A percentile compares a stretch with the other conserved stretches of the same genome.
These are phyloP conservation scores for Synchiropus splendidus DNA, from an alignment of 2,113 vertebrate species.

Conservation along the genomic window DNA sequence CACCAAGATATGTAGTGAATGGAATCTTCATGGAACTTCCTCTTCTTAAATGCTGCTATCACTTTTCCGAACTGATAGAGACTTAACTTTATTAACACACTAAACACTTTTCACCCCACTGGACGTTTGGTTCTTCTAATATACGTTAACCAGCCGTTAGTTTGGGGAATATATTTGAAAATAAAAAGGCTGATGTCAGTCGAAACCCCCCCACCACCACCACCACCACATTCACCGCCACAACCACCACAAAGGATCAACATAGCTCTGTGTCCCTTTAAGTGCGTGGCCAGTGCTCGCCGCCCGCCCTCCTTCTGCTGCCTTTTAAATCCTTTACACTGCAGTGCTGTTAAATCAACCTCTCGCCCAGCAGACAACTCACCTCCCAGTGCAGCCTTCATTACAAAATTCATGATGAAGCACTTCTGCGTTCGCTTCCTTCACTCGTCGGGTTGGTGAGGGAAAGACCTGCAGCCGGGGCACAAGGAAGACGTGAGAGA, in stretches of 20 bases:
- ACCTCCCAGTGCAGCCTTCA: constrained; percentile 67
- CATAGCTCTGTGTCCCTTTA: constrained; percentile 3
- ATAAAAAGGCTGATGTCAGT: too few relatives aligned
- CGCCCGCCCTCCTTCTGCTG: constrained; percentile 7
- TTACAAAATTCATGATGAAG: constrained; percentile 69
- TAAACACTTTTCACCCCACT: too few relatives aligned
- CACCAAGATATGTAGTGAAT: too few relatives aligned
- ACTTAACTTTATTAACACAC: too few relatives aligned
- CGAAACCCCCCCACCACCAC: too few relatives aligned
- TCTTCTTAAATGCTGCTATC: too few relatives aligned
- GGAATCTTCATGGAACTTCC: too few relatives aligned
- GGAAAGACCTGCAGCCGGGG: constrained; percentile 45
- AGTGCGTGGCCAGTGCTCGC: constrained; percentile 7
- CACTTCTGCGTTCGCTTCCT: constrained; percentile 50
- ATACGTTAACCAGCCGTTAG: too few relatives aligned
- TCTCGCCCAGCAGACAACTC: constrained; percentile 39
- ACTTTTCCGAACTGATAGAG: too few relatives aligned
- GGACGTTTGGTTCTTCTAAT: too few relatives aligned
- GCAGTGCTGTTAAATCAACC: constrained; percentile 62
- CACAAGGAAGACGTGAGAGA: constrained; percentile 18
- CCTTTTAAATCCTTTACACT: constrained; percentile 51
- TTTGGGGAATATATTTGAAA: too few relatives aligned
- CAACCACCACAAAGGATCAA: constrained; percentile 27
- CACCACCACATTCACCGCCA: too few relatives aligned
- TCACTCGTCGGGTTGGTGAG: constrained; percentile 36